A percentile compares a stretch with the other conserved stretches of the same genome.
Conservation (phyloP, 1,140 invertebrate species). For the Anoplophora glabripennis region DNA sequence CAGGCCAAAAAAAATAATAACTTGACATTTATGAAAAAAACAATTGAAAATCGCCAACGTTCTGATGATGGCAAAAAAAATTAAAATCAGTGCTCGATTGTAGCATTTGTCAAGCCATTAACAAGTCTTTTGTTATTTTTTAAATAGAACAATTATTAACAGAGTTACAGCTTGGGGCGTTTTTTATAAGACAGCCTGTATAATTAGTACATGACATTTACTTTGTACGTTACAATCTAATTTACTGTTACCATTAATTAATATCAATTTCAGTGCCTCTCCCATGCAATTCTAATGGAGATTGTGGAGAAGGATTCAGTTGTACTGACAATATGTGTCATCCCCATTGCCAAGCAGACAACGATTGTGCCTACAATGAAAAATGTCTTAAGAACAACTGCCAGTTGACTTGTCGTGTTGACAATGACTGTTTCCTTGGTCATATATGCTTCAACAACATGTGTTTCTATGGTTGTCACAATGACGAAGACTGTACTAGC, state of each 20-base stretch:
- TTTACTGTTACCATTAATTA: neutral
- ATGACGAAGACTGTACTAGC: slow-evolving; percentile 81
- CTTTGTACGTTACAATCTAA: too few species aligned
- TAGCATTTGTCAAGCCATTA: too few species aligned
- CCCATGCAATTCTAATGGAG: slow-evolving; percentile 65
- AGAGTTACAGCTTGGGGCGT: too few species aligned
- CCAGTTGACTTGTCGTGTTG: slow-evolving; percentile 80
- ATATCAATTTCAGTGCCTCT: slow-evolving; percentile 62
- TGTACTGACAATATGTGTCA: slow-evolving; percentile 79
- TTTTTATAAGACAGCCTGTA: too few species aligned
- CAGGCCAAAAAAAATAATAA: too few species aligned
- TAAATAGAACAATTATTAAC: too few species aligned
- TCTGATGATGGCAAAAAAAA: too few species aligned
- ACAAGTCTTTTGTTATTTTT: too few species aligned
- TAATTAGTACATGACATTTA: too few species aligned
- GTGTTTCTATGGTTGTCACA: slow-evolving; percentile 81
- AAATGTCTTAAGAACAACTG: slow-evolving; percentile 80
- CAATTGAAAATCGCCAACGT: too few species aligned
- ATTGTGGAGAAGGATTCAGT: slow-evolving; percentile 63
- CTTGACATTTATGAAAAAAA: too few species aligned
- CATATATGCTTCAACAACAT: slow-evolving; percentile 83
- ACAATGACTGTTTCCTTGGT: slow-evolving; percentile 88
- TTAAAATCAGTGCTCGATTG: too few species aligned
- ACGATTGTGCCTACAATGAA: slow-evolving; percentile 86
- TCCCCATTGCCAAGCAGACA: slow-evolving; percentile 70